Percentiles rank a stretch among this genome's conserved stretches.
Evolutionary conservation across 2,797 vertebrate genomes (phyloP).

Genomic region (Catostomus latipinnis): DNA sequence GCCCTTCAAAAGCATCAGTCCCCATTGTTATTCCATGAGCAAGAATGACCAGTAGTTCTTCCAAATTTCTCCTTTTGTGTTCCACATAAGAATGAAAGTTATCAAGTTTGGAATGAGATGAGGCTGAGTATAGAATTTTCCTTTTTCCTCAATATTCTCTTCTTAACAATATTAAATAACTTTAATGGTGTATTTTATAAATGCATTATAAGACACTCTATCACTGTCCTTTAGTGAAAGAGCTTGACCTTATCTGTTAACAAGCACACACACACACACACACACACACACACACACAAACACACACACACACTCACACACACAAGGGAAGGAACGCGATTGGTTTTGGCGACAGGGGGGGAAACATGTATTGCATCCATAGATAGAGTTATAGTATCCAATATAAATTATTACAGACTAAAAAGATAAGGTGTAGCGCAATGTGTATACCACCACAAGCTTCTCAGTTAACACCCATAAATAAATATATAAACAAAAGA

Average conservation of each 20-base stretch:
- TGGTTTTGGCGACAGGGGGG: constrained; percentile 12
- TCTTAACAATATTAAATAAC: too few relatives aligned
- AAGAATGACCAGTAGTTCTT: too few relatives aligned
- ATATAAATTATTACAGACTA: constrained; percentile 48
- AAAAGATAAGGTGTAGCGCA: constrained; percentile 40
- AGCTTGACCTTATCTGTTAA: constrained; percentile 36
- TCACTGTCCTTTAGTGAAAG: constrained; percentile 21
- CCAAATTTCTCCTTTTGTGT: too few relatives aligned
- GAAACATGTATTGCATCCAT: constrained; percentile 43
- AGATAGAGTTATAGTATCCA: constrained; percentile 44
- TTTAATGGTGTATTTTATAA: too few relatives aligned
- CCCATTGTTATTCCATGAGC: too few relatives aligned
- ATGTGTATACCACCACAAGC: neutral
- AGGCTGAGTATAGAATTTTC: too few relatives aligned
- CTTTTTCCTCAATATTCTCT: too few relatives aligned
- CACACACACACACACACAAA: neutral
- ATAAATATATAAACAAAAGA: constrained; percentile 47
- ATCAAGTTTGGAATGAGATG: too few relatives aligned
- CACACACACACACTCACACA: neutral
- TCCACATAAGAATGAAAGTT: too few relatives aligned
- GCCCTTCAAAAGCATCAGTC: too few relatives aligned
- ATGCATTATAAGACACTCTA: too few relatives aligned
- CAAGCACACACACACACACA: constrained; percentile 4
- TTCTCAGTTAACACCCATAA: constrained; percentile 37
- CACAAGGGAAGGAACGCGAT: constrained; percentile 14